Conservation (phyloP, 2,113 vertebrate genomes). For the Noctilio leporinus region DNA sequence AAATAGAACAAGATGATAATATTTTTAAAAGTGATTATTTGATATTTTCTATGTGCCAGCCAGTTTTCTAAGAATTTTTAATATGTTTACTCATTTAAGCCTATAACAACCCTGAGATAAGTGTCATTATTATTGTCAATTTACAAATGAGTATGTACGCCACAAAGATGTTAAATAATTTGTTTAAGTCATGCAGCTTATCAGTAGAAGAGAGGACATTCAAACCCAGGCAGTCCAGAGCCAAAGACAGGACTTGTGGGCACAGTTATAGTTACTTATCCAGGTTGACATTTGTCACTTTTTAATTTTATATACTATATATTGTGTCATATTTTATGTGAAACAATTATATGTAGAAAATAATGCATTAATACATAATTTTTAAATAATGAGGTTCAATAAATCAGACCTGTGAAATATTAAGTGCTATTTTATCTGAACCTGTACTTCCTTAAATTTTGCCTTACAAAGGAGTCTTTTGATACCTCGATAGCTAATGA, state of each 20-base stretch:
- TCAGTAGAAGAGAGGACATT: neutral
- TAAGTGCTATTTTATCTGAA: neutral
- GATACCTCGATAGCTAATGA: neutral
- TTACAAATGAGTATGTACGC: neutral
- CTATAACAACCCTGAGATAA: neutral
- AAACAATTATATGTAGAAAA: neutral
- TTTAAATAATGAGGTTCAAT: neutral
- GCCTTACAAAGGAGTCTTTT: neutral
- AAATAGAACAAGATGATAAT: neutral
- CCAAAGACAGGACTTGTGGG: neutral
- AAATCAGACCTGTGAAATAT: neutral
- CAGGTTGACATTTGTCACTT: neutral
- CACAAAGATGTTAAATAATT: neutral
- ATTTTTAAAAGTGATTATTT: neutral
- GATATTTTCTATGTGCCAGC: neutral
- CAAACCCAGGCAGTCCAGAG: neutral
- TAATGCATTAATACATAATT: neutral
- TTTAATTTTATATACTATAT: slow-evolving; percentile 11
- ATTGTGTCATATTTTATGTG: neutral
- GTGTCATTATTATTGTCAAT: neutral
- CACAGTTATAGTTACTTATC: neutral
- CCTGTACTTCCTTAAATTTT: neutral
- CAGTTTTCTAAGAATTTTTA: slow-evolving; percentile 11
- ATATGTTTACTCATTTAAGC: neutral
- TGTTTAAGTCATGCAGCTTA: neutral